phyloP scores from a whole-genome alignment of 2,797 vertebrate genomes.

The Rhinoraja longicauda region DNA sequence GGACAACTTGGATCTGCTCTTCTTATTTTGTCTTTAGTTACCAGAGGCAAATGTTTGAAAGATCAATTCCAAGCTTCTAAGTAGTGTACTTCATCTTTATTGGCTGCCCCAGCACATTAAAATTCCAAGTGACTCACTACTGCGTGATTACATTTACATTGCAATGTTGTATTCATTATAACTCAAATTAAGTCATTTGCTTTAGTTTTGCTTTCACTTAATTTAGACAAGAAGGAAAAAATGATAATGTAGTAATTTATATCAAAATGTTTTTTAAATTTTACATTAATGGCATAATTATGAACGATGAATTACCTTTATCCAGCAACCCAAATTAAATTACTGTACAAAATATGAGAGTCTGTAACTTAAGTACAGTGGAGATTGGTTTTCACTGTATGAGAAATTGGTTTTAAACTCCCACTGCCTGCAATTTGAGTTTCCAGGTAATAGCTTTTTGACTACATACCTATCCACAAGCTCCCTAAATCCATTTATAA shows the following conservation, averaged over 20 bases:
- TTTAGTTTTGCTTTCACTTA: background rate
- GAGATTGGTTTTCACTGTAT: background rate
- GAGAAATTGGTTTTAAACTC: background rate
- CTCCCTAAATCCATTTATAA: background rate
- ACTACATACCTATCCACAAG: background rate
- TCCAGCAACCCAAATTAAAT: background rate
- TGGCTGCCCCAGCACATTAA: background rate
- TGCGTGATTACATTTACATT: background rate
- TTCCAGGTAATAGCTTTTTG: background rate
- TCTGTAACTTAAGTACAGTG: background rate
- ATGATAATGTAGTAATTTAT: background rate
- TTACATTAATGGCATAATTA: background rate
- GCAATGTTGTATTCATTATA: background rate
- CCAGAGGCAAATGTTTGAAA: too few relatives aligned
- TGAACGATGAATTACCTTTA: background rate
- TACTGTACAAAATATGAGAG: conserved; percentile 10
- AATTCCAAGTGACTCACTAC: background rate
- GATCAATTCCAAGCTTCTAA: background rate
- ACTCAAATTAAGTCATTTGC: background rate
- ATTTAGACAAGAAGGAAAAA: background rate
- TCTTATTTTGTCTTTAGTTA: background rate
- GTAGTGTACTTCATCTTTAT: background rate
- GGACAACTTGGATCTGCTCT: background rate
- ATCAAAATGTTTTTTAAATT: background rate
- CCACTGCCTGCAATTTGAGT: background rate